phyloP scores from a whole-genome alignment of 1,140 invertebrate genomes.

The Drosophila albomicans region DNA sequence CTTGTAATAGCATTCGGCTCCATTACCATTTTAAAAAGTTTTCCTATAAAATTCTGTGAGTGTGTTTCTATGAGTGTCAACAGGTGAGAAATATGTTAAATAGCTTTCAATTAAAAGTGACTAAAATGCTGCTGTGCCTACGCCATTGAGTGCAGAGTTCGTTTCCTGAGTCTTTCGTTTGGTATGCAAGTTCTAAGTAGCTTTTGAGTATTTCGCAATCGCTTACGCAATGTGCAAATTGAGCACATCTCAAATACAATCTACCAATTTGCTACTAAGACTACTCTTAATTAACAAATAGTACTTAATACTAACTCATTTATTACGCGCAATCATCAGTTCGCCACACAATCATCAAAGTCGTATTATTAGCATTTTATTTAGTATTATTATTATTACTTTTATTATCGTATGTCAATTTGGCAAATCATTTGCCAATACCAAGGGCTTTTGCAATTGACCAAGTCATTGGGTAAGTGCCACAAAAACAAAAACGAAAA shows the following conservation, averaged over 20 bases:
- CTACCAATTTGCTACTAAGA: background rate
- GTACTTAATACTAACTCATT: constrained; percentile 24
- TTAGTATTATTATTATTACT: constrained; percentile 22
- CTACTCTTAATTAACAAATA: background rate
- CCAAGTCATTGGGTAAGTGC: constrained; percentile 52
- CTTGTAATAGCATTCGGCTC: background rate
- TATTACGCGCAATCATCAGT: constrained; percentile 4
- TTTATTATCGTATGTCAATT: constrained; percentile 46
- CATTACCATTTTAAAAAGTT: constrained; percentile 6
- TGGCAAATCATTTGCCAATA: constrained; percentile 62
- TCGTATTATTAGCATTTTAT: background rate
- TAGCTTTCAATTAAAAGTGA: constrained; percentile 8
- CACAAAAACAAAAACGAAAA: background rate
- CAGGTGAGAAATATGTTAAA: constrained; percentile 3
- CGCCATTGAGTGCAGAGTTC: constrained; percentile 63
- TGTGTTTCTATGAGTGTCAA: background rate
- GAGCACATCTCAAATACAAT: background rate
- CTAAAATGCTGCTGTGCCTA: constrained; percentile 2
- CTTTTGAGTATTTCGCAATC: constrained; percentile 40
- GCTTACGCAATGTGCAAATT: constrained; percentile 10
- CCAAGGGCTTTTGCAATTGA: constrained; percentile 64
- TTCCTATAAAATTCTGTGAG: constrained; percentile 1
- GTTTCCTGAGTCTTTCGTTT: constrained; percentile 68
- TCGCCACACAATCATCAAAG: constrained; percentile 2
- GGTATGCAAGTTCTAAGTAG: constrained; percentile 42